These are phyloP conservation scores for Dolichopus griseipennis DNA, from an alignment of 2,888 invertebrate genomes.

Conservation along the genomic window DNA sequence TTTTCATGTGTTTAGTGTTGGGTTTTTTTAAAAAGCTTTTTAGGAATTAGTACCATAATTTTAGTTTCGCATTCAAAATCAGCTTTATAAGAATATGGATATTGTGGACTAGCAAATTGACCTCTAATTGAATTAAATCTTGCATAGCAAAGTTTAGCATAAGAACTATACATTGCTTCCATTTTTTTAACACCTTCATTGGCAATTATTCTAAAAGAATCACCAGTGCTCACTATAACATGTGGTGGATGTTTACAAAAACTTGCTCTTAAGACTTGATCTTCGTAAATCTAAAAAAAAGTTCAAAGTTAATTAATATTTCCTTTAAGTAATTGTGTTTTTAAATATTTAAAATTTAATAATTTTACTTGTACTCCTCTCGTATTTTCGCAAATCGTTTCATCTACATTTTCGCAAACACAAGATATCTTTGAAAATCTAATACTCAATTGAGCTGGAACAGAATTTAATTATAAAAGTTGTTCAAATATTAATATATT, in stretches of 20 bases:
- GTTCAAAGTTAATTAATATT: no score
- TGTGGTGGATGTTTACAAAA: conserved; percentile 53
- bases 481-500: no score
- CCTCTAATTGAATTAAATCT: conserved; percentile 53
- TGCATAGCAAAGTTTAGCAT: conserved; percentile 61
- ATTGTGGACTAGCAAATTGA: conserved; percentile 59
- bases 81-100: conserved; percentile 59
- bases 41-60: conserved; percentile 42
- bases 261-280: conserved; percentile 54
- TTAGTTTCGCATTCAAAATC: conserved; percentile 69
- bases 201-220: conserved; percentile 45
- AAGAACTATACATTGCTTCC: conserved; percentile 43
- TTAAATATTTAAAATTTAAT: no score
- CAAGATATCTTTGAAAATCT: conserved; percentile 32
- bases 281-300: conserved; percentile 54
- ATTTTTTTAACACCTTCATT: conserved; percentile 31
- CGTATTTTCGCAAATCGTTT: conserved; percentile 22
- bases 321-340: no score
- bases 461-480: neutral
- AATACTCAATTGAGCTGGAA: conserved; percentile 27
- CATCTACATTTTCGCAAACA: conserved; percentile 22
- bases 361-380: conserved; percentile 25
- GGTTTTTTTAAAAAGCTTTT: no score
- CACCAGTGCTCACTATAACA: conserved; percentile 58
- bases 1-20: no score